Conservation (phyloP, 1,140 invertebrate species). For the Leguminivora glycinivorella region DNA sequence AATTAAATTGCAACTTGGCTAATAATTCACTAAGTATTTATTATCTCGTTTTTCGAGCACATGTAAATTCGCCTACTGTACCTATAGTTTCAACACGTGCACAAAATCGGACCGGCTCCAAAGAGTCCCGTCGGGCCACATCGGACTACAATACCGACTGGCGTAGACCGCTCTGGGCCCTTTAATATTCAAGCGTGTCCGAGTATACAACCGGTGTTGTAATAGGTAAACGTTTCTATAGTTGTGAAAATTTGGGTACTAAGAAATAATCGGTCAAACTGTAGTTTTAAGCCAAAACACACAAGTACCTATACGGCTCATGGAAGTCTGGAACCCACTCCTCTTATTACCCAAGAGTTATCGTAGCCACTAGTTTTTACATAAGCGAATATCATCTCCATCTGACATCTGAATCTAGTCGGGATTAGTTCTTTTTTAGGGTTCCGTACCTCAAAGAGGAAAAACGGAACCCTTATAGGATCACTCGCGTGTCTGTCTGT, state of each 20-base stretch:
- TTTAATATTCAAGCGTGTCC: background rate
- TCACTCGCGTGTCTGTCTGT: too few species aligned
- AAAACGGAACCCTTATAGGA: too few species aligned
- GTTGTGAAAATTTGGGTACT: background rate
- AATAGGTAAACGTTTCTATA: background rate
- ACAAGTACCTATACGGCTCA: too few species aligned
- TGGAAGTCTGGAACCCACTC: too few species aligned
- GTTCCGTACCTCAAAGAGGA: too few species aligned
- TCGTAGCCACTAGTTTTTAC: too few species aligned
- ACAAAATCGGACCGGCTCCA: background rate
- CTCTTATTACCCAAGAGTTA: too few species aligned
- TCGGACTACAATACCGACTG: constrained; percentile 3
- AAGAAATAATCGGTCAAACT: too few species aligned
- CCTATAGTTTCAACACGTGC: constrained; percentile 6
- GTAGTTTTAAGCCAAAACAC: too few species aligned
- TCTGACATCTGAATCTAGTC: too few species aligned
- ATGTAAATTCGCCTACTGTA: constrained; percentile 4
- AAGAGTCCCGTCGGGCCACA: constrained; percentile 7
- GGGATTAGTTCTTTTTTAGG: too few species aligned
- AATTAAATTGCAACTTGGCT: background rate
- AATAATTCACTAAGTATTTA: background rate
- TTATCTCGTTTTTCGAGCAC: background rate
- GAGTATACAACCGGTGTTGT: background rate
- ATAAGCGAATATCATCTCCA: too few species aligned
- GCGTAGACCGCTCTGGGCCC: background rate